phyloP scores from a whole-genome alignment of 2,888 invertebrate genomes.

The Boloria selene region DNA sequence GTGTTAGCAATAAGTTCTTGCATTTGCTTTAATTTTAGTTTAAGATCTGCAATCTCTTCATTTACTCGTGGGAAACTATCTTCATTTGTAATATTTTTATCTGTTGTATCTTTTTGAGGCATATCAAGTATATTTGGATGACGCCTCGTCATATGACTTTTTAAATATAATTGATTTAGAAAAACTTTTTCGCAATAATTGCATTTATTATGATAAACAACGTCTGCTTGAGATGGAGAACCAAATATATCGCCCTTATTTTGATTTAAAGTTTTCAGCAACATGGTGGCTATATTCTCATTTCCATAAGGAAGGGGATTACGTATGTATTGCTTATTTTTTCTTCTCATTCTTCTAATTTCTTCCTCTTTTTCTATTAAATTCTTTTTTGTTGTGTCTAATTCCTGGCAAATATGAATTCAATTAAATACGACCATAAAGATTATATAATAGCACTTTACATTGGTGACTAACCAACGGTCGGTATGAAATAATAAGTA shows the following conservation, averaged over 20 bases:
- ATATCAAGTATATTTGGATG: constrained; percentile 68
- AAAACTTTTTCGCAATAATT: constrained; percentile 86
- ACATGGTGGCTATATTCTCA: constrained; percentile 75
- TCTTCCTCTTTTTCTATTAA: constrained; percentile 73
- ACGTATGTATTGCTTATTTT: constrained; percentile 62
- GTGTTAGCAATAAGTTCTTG: constrained; percentile 51
- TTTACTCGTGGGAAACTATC: constrained; percentile 84
- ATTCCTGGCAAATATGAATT: constrained; percentile 63
- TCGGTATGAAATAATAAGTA: too few relatives aligned
- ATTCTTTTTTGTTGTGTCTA: constrained; percentile 78
- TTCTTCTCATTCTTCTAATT: constrained; percentile 76
- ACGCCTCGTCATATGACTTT: constrained; percentile 84
- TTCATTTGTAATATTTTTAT: constrained; percentile 42
- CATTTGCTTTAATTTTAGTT: constrained; percentile 76
- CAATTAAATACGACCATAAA: too few relatives aligned
- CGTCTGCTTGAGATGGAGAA: constrained; percentile 54
- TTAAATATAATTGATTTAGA: constrained; percentile 84
- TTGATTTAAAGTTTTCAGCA: constrained; percentile 65
- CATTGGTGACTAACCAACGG: too few relatives aligned
- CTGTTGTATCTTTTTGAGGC: constrained; percentile 58
- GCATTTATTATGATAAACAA: constrained; percentile 81
- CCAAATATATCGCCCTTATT: constrained; percentile 65
- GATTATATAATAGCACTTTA: too few relatives aligned
- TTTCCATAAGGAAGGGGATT: constrained; percentile 65
- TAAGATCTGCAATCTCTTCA: constrained; percentile 71